Conservation (phyloP, 2,888 invertebrate species). For the Ligdia adustata region DNA sequence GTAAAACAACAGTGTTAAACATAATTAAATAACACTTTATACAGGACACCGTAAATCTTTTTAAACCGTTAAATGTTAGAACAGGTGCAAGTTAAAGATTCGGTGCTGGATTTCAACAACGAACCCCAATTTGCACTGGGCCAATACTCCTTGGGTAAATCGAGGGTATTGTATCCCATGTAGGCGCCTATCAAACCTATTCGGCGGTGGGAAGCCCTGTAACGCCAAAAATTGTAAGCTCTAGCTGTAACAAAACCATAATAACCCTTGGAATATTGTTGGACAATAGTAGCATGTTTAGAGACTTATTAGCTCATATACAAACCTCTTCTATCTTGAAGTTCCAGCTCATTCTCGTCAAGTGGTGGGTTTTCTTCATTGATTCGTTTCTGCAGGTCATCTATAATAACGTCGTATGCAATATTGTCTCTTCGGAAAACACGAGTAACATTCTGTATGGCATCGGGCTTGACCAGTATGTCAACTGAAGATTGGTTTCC, state of each 20-base stretch:
- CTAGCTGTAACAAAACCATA: conserved; percentile 81
- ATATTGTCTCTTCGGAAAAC: conserved; percentile 86
- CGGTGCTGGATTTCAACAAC: conserved; percentile 68
- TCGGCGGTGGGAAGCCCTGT: conserved; percentile 75
- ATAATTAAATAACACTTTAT: too few species aligned
- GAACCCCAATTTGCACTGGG: conserved; percentile 86
- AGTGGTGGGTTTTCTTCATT: conserved; percentile 91
- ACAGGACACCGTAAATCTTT: conserved; percentile 27
- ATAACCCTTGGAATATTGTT: conserved; percentile 66
- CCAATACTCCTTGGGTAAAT: conserved; percentile 84
- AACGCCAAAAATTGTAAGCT: conserved; percentile 84
- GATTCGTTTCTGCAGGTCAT: conserved; percentile 91
- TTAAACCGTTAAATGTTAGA: conserved; percentile 42
- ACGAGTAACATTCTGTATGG: conserved; percentile 85
- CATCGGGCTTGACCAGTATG: conserved; percentile 87
- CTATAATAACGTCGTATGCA: conserved; percentile 88
- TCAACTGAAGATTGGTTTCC: conserved; percentile 86
- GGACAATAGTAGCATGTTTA: conserved; percentile 17
- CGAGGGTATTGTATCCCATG: conserved; percentile 82
- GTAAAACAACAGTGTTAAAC: too few species aligned
- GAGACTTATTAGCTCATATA: conserved; percentile 19
- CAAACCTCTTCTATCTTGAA: conserved; percentile 88
- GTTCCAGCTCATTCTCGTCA: conserved; percentile 86
- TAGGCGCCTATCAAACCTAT: conserved; percentile 73
- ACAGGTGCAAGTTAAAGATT: conserved; percentile 52